These are phyloP conservation scores for Hippocampus mohnikei DNA, from an alignment of 2,113 vertebrate genomes.

Conservation along the genomic window DNA sequence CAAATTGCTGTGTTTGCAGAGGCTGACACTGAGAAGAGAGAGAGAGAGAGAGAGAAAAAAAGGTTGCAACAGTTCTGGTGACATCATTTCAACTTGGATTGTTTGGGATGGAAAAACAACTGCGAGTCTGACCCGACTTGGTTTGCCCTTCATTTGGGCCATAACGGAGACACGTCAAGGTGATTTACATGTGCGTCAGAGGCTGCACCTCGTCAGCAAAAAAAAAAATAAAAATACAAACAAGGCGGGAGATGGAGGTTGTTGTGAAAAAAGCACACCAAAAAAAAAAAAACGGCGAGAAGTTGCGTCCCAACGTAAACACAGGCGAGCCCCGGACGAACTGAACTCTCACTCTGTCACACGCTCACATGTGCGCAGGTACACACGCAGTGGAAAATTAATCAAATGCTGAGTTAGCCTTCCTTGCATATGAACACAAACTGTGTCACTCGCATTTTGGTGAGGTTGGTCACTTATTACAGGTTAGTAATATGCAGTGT, in stretches of 20 bases:
- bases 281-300: conserved; percentile 23
- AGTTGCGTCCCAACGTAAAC: conserved; percentile 56
- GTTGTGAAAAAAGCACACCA: conserved; percentile 44
- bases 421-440: neutral
- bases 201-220: conserved; percentile 54
- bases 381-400: conserved; percentile 35
- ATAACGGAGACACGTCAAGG: conserved; percentile 34
- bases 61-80: conserved; percentile 21
- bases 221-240: conserved; percentile 40
- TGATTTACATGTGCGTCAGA: conserved; percentile 63
- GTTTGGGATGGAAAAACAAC: conserved; percentile 36
- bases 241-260: conserved; percentile 50
- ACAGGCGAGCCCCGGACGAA: conserved; percentile 50
- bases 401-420: conserved; percentile 32
- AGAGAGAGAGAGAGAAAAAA: conserved; percentile 18
- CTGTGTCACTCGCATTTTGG: too few species aligned
- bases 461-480: too few species aligned
- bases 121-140: conserved; percentile 21
- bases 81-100: conserved; percentile 42
- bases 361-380: conserved; percentile 14
- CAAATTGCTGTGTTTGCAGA: conserved; percentile 19
- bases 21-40: conserved; percentile 3
- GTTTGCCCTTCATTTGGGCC: conserved; percentile 22
- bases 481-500: too few species aligned
- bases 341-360: conserved; percentile 14